Evolutionary conservation across 2,113 vertebrate species (phyloP).

Genomic region (Prietella phreatophila): DNA sequence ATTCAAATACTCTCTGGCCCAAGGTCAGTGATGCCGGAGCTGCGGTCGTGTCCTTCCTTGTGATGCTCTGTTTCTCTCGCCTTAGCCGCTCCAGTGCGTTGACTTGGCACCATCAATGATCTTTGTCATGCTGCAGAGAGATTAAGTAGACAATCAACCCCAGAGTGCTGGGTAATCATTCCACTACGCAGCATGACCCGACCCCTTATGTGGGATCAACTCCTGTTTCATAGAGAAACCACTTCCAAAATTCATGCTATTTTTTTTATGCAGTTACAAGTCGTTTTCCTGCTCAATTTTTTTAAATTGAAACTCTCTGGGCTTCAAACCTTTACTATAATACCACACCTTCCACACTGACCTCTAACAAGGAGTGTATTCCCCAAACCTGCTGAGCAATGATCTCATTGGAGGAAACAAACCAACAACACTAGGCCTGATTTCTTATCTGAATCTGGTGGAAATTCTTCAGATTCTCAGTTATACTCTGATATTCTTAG

Average conservation of each 20-base stretch:
- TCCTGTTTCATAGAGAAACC: slow-evolving; percentile 26
- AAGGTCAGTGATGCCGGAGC: slow-evolving; percentile 46
- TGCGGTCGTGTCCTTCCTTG: slow-evolving; percentile 4
- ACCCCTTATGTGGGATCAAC: slow-evolving; percentile 52
- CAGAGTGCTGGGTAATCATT: slow-evolving; percentile 69
- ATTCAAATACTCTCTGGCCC: slow-evolving; percentile 57
- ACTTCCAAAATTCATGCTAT: slow-evolving; percentile 4
- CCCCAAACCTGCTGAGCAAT: neutral
- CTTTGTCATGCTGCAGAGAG: slow-evolving; percentile 62
- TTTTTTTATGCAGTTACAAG: slow-evolving; percentile 7
- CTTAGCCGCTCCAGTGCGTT: slow-evolving; percentile 39
- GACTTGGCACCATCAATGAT: slow-evolving; percentile 62
- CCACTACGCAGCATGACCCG: slow-evolving; percentile 58
- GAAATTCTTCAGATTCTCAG: neutral
- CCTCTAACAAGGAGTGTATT: neutral
- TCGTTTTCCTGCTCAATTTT: neutral
- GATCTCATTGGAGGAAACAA: neutral
- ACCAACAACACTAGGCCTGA: neutral
- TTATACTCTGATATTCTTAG: neutral
- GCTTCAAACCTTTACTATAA: neutral
- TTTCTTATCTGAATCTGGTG: neutral
- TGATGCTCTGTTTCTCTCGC: slow-evolving; percentile 20
- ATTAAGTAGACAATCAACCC: slow-evolving; percentile 75
- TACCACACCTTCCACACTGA: no score
- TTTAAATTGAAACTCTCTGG: slow-evolving; percentile 7